These are phyloP conservation scores for Dissostichus mawsoni DNA, from an alignment of 2,113 vertebrate species.

Conservation along the genomic window DNA sequence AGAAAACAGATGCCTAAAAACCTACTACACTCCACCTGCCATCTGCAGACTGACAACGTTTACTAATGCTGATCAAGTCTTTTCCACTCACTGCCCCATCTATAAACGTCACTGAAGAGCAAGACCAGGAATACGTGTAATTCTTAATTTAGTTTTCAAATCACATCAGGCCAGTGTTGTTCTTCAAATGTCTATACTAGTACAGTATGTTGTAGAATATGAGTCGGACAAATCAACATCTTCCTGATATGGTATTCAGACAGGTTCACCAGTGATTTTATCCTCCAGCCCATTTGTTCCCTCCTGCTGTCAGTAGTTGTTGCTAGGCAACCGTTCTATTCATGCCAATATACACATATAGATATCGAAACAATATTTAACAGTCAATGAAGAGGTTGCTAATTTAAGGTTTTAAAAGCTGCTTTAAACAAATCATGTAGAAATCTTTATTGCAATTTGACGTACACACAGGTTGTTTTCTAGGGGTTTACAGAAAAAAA, in stretches of 20 bases:
- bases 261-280: background rate
- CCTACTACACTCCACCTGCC: too few relatives aligned
- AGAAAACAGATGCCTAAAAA: too few relatives aligned
- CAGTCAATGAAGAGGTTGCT: background rate
- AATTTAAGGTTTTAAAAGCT: background rate
- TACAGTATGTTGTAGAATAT: background rate
- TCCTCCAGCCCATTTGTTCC: background rate
- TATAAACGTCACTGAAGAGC: too few relatives aligned
- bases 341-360: constrained; percentile 13
- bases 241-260: background rate
- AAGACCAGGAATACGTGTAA: too few relatives aligned
- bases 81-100: too few relatives aligned
- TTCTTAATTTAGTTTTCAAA: too few relatives aligned
- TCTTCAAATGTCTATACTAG: too few relatives aligned
- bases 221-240: background rate
- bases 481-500: background rate
- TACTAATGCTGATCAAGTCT: too few relatives aligned
- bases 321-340: constrained; percentile 22
- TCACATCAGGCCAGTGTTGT: too few relatives aligned
- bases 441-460: background rate
- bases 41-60: too few relatives aligned
- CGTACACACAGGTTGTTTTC: background rate
- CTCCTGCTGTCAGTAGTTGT: background rate
- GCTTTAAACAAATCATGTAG: background rate
- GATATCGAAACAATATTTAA: background rate